Conservation (phyloP, 1,140 invertebrate genomes). For the Zeugodacus cucurbitae region DNA sequence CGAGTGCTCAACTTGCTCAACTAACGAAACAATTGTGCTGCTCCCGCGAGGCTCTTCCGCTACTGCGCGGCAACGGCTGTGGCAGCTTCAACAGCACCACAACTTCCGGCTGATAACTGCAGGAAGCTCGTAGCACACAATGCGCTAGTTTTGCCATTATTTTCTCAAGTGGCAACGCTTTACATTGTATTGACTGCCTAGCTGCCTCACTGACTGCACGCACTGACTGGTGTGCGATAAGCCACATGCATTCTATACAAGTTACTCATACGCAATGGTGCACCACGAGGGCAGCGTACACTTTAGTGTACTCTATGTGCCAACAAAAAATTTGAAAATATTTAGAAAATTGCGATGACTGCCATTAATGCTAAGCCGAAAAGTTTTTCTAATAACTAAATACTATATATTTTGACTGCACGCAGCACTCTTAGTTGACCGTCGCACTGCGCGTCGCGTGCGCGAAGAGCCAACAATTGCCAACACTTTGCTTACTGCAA, state of each 20-base stretch:
- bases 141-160: background rate
- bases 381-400: background rate
- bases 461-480: background rate
- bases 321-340: background rate
- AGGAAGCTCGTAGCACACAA: background rate
- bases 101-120: background rate
- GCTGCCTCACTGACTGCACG: too few species aligned
- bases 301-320: background rate
- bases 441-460: background rate
- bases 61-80: background rate
- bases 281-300: background rate
- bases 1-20: background rate
- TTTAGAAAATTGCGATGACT: background rate
- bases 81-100: background rate
- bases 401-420: background rate
- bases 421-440: background rate
- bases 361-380: background rate
- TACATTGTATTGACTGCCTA: background rate
- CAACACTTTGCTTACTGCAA: background rate
- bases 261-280: constrained; percentile 16
- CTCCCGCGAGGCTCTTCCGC: background rate
- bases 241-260: background rate
- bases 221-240: background rate
- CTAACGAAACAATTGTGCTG: background rate
- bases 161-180: background rate